Conservation (phyloP, 2,113 vertebrate species). For the Notothenia coriiceps region DNA sequence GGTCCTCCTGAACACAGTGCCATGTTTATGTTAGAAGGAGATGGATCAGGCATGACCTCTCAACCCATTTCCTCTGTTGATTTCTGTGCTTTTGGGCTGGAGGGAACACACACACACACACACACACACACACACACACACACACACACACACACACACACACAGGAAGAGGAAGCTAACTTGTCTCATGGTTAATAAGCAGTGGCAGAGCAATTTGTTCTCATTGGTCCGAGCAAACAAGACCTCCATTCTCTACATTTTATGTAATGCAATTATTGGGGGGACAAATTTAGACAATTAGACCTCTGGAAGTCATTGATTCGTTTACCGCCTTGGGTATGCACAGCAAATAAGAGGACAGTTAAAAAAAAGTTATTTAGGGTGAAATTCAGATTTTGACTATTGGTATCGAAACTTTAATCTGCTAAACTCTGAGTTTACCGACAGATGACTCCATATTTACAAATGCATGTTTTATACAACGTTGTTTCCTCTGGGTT, state of each 20-base stretch:
- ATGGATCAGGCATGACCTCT: constrained; percentile 62
- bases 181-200: constrained; percentile 34
- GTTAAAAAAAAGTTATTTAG: neutral
- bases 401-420: too few relatives aligned
- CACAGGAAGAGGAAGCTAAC: constrained; percentile 32
- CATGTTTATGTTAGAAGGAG: constrained; percentile 68
- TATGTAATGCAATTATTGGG: neutral
- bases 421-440: too few relatives aligned
- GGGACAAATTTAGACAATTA: neutral
- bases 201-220: constrained; percentile 31
- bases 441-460: too few relatives aligned
- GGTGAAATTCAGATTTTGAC: too few relatives aligned
- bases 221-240: constrained; percentile 19
- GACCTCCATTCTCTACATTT: neutral
- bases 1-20: constrained; percentile 38
- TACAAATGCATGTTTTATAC: too few relatives aligned
- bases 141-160: constrained; percentile 3
- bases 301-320: constrained; percentile 5
- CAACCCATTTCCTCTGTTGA: constrained; percentile 61
- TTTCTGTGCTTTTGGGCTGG: constrained; percentile 30
- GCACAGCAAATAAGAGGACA: too few relatives aligned
- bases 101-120: constrained; percentile 14
- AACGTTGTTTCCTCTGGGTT: too few relatives aligned
- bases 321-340: neutral
- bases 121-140: constrained; percentile 18